phyloP scores from a whole-genome alignment of 2,797 vertebrate species.

The Rhincodon typus region DNA sequence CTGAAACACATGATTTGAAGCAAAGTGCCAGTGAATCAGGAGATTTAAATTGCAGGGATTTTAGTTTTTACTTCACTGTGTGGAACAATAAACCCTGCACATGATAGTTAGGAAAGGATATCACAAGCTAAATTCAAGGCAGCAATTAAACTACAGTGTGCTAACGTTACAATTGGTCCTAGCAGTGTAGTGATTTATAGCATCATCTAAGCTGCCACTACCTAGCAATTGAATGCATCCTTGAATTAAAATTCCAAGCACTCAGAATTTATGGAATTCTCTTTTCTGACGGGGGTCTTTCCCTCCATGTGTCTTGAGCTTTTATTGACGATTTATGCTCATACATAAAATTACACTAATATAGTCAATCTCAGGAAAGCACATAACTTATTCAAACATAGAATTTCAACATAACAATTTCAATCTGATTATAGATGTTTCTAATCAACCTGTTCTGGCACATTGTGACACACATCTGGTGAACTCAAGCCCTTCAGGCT shows the following conservation, averaged over 20 bases:
- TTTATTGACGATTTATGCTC: neutral
- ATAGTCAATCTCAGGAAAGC: neutral
- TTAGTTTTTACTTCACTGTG: neutral
- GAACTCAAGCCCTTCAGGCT: too few relatives aligned
- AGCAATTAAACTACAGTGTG: neutral
- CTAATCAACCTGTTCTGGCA: too few relatives aligned
- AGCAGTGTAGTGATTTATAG: neutral
- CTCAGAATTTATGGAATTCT: neutral
- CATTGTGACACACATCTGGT: too few relatives aligned
- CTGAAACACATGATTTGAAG: neutral
- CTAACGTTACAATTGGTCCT: neutral
- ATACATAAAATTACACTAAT: neutral
- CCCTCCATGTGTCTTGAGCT: neutral
- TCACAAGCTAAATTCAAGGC: neutral
- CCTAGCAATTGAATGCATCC: neutral
- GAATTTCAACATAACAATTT: too few relatives aligned
- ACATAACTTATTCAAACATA: too few relatives aligned
- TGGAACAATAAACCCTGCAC: neutral
- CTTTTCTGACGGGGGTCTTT: neutral
- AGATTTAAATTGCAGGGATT: conserved; percentile 6
- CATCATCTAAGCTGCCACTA: neutral
- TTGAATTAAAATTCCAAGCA: neutral
- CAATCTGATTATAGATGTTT: neutral
- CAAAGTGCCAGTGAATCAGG: neutral
- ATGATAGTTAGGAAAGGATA: neutral